Conservation (phyloP, 2,888 invertebrate species). For the Exocentrus adspersus region DNA sequence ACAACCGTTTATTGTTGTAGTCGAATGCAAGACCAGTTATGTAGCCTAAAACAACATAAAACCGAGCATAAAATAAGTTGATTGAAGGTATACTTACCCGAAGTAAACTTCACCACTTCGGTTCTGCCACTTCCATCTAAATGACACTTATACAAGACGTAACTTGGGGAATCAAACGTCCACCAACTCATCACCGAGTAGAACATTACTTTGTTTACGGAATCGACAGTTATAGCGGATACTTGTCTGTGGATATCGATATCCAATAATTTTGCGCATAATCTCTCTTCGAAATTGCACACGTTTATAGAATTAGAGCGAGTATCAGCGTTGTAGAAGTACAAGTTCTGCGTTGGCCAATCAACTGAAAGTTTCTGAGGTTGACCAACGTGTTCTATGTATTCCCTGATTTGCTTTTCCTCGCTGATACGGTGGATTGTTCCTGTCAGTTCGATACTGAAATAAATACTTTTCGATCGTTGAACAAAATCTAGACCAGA, state of each 20-base stretch:
- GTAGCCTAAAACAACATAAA: slow-evolving; percentile 51
- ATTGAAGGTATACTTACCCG: slow-evolving; percentile 37
- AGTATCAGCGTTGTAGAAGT: slow-evolving; percentile 66
- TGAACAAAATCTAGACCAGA: slow-evolving; percentile 68
- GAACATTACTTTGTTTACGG: slow-evolving; percentile 69
- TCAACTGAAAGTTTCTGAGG: slow-evolving; percentile 74
- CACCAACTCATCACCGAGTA: slow-evolving; percentile 66
- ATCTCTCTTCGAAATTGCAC: slow-evolving; percentile 56
- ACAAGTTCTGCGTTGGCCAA: slow-evolving; percentile 79
- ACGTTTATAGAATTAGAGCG: slow-evolving; percentile 53
- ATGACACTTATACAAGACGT: slow-evolving; percentile 66
- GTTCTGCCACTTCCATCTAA: slow-evolving; percentile 66
- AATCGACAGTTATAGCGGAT: slow-evolving; percentile 73
- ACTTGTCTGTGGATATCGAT: slow-evolving; percentile 66
- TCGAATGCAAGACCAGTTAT: slow-evolving; percentile 66
- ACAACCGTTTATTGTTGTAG: slow-evolving; percentile 71
- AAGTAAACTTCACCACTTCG: slow-evolving; percentile 60
- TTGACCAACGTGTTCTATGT: slow-evolving; percentile 63
- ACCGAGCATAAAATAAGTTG: no score
- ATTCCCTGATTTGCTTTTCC: slow-evolving; percentile 56
- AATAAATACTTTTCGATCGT: slow-evolving; percentile 64
- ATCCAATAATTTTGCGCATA: slow-evolving; percentile 63
- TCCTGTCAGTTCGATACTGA: slow-evolving; percentile 62
- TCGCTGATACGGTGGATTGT: slow-evolving; percentile 62
- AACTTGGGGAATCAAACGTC: slow-evolving; percentile 63